Conservation (phyloP, 2,888 invertebrate species). For the Phortica okadai region DNA sequence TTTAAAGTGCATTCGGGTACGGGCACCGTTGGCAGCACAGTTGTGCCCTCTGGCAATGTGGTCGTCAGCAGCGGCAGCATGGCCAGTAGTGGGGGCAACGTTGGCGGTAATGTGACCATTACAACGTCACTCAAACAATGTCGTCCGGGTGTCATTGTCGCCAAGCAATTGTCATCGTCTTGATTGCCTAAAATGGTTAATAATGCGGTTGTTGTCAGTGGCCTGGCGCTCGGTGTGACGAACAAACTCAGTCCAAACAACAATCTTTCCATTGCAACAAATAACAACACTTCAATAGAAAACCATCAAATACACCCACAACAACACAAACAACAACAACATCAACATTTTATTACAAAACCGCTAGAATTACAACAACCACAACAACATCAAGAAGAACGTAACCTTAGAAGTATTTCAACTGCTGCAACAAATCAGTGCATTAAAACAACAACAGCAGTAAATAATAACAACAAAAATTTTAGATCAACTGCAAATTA, state of each 20-base stretch:
- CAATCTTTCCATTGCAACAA: slow-evolving; percentile 12
- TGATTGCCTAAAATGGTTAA: slow-evolving; percentile 78
- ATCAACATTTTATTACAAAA: neutral
- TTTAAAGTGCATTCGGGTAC: slow-evolving; percentile 70
- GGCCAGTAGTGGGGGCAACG: slow-evolving; percentile 29
- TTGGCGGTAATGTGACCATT: slow-evolving; percentile 59
- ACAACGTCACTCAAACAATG: slow-evolving; percentile 80
- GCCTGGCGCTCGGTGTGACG: neutral
- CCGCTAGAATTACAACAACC: neutral
- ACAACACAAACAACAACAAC: neutral
- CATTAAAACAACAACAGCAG: slow-evolving; percentile 36
- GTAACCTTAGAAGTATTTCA: slow-evolving; percentile 34
- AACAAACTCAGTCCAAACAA: slow-evolving; percentile 2
- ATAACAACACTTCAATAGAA: neutral
- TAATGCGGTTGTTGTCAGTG: slow-evolving; percentile 28
- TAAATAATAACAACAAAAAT: slow-evolving; percentile 40
- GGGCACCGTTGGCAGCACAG: slow-evolving; percentile 22
- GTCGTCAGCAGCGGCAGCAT: slow-evolving; percentile 57
- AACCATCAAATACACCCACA: neutral
- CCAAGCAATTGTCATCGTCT: slow-evolving; percentile 84
- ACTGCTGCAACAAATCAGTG: neutral
- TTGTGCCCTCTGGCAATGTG: slow-evolving; percentile 22
- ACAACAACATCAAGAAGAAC: slow-evolving; percentile 10
- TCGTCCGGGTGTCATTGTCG: slow-evolving; percentile 93
- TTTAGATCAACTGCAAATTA: slow-evolving; percentile 40